phyloP scores from a whole-genome alignment of 2,888 invertebrate genomes.

The Cerceris rybyensis region DNA sequence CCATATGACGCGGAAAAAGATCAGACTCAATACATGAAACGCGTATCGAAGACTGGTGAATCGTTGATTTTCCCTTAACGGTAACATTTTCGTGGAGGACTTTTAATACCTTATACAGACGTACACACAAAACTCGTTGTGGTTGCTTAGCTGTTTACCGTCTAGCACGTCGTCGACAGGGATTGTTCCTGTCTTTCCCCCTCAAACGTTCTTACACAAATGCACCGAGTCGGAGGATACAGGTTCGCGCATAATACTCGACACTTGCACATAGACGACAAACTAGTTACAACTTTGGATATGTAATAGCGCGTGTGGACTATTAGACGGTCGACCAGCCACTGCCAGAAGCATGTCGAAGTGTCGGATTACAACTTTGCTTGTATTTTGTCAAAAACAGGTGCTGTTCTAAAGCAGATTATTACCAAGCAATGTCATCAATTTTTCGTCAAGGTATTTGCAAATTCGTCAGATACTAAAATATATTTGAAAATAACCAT shows the following conservation, averaged over 20 bases:
- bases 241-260: constrained; percentile 43
- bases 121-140: constrained; percentile 55
- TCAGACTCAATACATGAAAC: too few relatives aligned
- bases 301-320: constrained; percentile 71
- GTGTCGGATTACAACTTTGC: constrained; percentile 57
- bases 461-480: not conserved
- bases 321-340: constrained; percentile 68
- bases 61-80: constrained; percentile 44
- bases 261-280: constrained; percentile 47
- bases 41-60: constrained; percentile 11
- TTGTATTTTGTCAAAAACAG: constrained; percentile 49
- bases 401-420: constrained; percentile 29
- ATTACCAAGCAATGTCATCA: constrained; percentile 27
- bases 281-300: constrained; percentile 74
- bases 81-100: constrained; percentile 58
- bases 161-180: constrained; percentile 68
- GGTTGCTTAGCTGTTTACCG: constrained; percentile 70
- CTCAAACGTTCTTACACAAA: constrained; percentile 25
- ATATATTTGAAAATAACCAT: not conserved
- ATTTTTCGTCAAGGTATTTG: constrained; percentile 19
- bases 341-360: constrained; percentile 57
- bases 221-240: constrained; percentile 29
- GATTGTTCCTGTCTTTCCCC: constrained; percentile 60
- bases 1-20: too few relatives aligned
- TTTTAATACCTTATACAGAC: constrained; percentile 69